These are phyloP conservation scores for Chiloscyllium plagiosum DNA, from an alignment of 2,113 vertebrate species.

Conservation along the genomic window DNA sequence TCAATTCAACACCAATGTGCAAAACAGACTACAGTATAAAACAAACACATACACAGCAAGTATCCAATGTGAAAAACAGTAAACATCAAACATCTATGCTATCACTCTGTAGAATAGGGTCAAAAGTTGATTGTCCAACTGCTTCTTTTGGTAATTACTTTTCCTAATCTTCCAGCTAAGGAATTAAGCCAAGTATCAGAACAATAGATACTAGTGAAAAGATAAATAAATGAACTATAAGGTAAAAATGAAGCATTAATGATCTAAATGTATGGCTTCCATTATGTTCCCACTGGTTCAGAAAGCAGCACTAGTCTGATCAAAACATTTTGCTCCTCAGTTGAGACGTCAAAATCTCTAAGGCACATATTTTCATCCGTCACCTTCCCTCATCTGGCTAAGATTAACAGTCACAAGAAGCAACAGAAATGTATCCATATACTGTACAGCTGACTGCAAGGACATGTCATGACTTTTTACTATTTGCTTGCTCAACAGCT, in stretches of 20 bases:
- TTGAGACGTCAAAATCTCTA: neutral
- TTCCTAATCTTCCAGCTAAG: neutral
- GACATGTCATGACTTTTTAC: neutral
- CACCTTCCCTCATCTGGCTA: neutral
- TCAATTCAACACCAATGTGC: slow-evolving; percentile 36
- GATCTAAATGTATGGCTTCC: too few relatives aligned
- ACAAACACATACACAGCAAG: slow-evolving; percentile 32
- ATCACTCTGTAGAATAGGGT: neutral
- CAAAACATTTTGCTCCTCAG: neutral
- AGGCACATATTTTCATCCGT: neutral
- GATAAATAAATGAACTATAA: neutral
- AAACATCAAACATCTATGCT: slow-evolving; percentile 12
- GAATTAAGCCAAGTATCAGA: neutral
- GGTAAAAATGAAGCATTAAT: neutral
- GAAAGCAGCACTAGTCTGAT: neutral
- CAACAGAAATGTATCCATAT: neutral
- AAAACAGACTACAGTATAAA: slow-evolving; percentile 37
- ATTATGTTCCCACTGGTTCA: neutral
- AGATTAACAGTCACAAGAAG: neutral
- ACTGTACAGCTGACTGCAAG: neutral
- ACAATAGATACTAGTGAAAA: neutral
- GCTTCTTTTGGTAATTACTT: neutral
- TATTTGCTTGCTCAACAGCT: neutral
- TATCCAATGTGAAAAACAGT: slow-evolving; percentile 16
- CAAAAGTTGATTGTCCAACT: neutral